Conservation (phyloP, 2,113 vertebrate species). For the Cololabis saira region DNA sequence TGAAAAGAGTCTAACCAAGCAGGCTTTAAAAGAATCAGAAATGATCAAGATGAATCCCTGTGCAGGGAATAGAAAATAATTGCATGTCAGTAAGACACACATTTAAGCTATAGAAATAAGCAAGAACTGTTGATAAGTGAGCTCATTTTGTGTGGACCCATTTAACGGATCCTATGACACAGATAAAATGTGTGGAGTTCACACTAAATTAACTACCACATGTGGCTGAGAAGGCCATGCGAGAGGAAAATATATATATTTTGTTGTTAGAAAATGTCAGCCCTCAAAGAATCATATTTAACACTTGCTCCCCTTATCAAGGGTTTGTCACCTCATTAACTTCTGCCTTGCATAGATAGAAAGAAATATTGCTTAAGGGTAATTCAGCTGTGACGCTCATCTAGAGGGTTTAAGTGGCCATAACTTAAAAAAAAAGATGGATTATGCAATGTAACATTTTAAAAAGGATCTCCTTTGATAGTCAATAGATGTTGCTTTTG, state of each 20-base stretch:
- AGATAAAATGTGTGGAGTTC: slow-evolving; percentile 53
- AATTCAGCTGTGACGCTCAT: too few species aligned
- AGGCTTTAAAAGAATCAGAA: slow-evolving; percentile 42
- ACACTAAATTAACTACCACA: slow-evolving; percentile 57
- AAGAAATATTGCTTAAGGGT: slow-evolving; percentile 3
- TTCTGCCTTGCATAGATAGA: not conserved
- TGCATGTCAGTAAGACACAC: slow-evolving; percentile 44
- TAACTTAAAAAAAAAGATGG: too few species aligned
- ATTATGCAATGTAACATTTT: too few species aligned
- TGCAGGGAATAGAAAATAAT: slow-evolving; percentile 20
- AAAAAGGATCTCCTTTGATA: too few species aligned
- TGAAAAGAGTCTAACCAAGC: slow-evolving; percentile 14
- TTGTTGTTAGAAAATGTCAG: slow-evolving; percentile 20
- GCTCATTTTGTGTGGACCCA: slow-evolving; percentile 32
- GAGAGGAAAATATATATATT: not conserved
- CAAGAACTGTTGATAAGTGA: slow-evolving; percentile 29
- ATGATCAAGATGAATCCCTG: slow-evolving; percentile 41
- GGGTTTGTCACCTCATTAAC: slow-evolving; percentile 33
- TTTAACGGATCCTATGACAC: slow-evolving; percentile 44
- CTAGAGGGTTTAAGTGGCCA: too few species aligned
- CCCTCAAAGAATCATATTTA: slow-evolving; percentile 26
- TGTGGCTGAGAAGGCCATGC: slow-evolving; percentile 33
- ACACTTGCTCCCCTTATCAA: slow-evolving; percentile 5
- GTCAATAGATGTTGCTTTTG: too few species aligned
- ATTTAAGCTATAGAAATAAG: slow-evolving; percentile 39